A percentile compares a stretch with the other conserved stretches of the same genome.
Evolutionary conservation across 2,797 vertebrate genomes (phyloP).

Genomic region (Clamator glandarius): DNA sequence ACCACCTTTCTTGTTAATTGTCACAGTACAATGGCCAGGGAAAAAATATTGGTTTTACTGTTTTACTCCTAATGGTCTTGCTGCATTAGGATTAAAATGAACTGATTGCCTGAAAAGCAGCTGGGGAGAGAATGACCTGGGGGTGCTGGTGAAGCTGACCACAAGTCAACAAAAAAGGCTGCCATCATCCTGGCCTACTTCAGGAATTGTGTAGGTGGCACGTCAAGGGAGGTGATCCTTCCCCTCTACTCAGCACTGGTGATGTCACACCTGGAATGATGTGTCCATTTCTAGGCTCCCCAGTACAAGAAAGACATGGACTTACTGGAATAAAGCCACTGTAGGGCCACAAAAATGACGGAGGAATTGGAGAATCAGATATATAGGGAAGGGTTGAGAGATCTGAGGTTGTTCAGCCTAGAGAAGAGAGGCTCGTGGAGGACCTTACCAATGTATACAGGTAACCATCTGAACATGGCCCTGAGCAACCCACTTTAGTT

Average conservation of each 20-base stretch:
- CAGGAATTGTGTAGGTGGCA: neutral
- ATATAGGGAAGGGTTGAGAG: neutral
- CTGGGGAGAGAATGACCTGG: neutral
- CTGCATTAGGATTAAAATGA: neutral
- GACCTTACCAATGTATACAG: neutral
- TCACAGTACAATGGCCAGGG: neutral
- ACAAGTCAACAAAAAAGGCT: accelerated
- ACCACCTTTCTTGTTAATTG: neutral
- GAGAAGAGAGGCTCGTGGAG: neutral
- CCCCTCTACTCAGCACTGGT: neutral
- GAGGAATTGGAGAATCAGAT: neutral
- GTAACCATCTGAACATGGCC: neutral
- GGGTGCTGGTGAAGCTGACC: neutral
- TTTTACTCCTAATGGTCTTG: neutral
- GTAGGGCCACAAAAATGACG: neutral
- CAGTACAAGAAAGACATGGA: neutral
- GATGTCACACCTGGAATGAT: neutral
- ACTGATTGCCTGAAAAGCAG: neutral
- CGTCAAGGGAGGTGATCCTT: neutral
- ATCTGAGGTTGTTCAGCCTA: neutral
- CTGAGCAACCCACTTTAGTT: neutral
- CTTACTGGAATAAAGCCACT: neutral
- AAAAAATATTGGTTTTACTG: neutral
- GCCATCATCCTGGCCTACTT: neutral
- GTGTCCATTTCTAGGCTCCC: neutral